Evolutionary conservation across 2,797 vertebrate species (phyloP).

Genomic region (Lagorchestes hirsutus): DNA sequence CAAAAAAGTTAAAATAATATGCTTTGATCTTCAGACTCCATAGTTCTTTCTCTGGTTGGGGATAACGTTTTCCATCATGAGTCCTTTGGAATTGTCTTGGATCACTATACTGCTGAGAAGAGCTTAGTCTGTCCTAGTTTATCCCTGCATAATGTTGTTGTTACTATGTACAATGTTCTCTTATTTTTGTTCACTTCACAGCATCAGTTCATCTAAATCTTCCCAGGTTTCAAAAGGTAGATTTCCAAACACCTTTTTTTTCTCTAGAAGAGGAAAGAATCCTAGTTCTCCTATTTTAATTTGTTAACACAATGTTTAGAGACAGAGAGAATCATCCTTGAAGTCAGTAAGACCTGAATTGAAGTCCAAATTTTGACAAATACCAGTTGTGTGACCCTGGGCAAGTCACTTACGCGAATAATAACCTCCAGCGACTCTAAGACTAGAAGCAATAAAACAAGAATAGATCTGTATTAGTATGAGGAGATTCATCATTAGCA

Average conservation of each 20-base stretch:
- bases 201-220: neutral
- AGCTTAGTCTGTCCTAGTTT: neutral
- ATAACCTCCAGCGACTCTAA: neutral
- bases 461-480: neutral
- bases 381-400: neutral
- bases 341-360: too few species aligned
- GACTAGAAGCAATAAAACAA: neutral
- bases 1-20: neutral
- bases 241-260: neutral
- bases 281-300: neutral
- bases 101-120: neutral
- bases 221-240: neutral
- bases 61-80: neutral
- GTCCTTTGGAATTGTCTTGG: neutral
- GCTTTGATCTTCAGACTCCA: neutral
- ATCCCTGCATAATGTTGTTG: neutral
- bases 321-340: neutral
- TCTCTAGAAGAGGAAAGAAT: neutral
- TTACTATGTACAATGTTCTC: neutral
- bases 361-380: too few species aligned
- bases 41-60: neutral
- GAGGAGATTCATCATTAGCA: neutral
- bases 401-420: neutral
- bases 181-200: neutral
- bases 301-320: neutral